Base-by-base conservation (phyloP, 2,888 invertebrate species). In the Siphlonurus alternatus region DNA sequence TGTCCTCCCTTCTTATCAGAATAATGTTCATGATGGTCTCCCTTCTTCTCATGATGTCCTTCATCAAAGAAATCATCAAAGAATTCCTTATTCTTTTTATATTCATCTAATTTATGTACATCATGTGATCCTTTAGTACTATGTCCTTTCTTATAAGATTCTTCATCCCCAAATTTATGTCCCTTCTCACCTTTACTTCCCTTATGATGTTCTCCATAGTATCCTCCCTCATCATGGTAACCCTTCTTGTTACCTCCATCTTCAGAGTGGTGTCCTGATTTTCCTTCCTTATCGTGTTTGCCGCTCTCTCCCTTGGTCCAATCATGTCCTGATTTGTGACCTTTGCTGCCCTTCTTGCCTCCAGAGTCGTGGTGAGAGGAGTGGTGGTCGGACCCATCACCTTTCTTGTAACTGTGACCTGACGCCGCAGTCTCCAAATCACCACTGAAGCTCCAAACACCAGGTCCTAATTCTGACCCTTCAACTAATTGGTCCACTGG, bases 71-170 rank as follows among this genome's bases (percentile, higher is more conserved):
- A 86, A 75, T 90, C 90, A 70, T 91, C 90, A 74, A 85, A 89
- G 83, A 88, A 90, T 72, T 89, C 85, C 72, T 91, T 90, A 71
- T 90, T 87, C 74, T 91, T 91, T 73, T 89, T 88, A 76, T 83
- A 89, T 75, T 91, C 91, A 74, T 92, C 89, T 66, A 88, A 76
- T 72, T 92, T 91, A 76, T 92, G 89, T 5, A 90, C 81, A 73
- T 89, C 87, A 73, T 92, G 91, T 69, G 89, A 88, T 65, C 92
- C 90, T 74, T 91, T 88, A 69, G 89, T 91, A 67, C 86, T 86
- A 76, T 91, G 90, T 0, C 91, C 91, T 72, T 91, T 91, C 67
- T 88, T 87, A 74, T 86, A 90, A 69, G 84, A 83, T 10, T 89
- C 89, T 66, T 83, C 82, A 70, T 84, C 84, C 68, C 79, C 82